Base-by-base conservation (phyloP, 1,140 invertebrate genomes). In the Gryon sp. region DNA sequence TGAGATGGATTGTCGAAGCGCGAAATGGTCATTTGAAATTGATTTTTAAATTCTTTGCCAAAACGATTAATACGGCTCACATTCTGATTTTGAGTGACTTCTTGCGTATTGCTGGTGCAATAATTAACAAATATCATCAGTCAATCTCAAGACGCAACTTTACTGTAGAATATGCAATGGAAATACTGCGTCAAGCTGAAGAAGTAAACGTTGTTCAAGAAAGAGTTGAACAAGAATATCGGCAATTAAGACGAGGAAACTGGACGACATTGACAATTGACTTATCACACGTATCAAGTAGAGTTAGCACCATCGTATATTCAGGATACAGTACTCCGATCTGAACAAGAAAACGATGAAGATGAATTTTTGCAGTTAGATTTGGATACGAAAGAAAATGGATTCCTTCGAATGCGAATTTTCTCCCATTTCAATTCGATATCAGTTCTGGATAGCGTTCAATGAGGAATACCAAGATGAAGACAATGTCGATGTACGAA, bases 161-260 rank as follows among this genome's bases (percentile, higher is more conserved):
- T 16, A 41, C 18, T 26, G 14, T 14, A 2, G 22, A 50, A 40
- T 18, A 30, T 15, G 45, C 60, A n/a, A 6, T 12, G 19, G 16
- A 41, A 52, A 48, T 48, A 2, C 38, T 62, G 18, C 16, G 8
- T n/a, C n/a, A n/a, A n/a, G n/a, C n/a, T n/a, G n/a, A n/a, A n/a
- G 32, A 62, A 20, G n/a, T 38, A 4, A 62, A 46, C 12, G 32
- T 50, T 12, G 30, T 62, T 16, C 43, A 62, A 62, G 59, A 28
- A 34, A 22, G 12, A 16, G 59, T 62, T 22, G n/a, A n/a, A n/a
- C n/a, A n/a, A n/a, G n/a, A n/a, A n/a, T n/a, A n/a, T n/a, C n/a
- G n/a, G n/a, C n/a, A n/a, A n/a, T n/a, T n/a, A n/a, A n/a, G n/a
- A n/a, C n/a, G n/a, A n/a, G n/a, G n/a, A n/a, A n/a, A n/a, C n/a